Conservation (phyloP, 2,113 vertebrate genomes). For the Oophaga pumilio region DNA sequence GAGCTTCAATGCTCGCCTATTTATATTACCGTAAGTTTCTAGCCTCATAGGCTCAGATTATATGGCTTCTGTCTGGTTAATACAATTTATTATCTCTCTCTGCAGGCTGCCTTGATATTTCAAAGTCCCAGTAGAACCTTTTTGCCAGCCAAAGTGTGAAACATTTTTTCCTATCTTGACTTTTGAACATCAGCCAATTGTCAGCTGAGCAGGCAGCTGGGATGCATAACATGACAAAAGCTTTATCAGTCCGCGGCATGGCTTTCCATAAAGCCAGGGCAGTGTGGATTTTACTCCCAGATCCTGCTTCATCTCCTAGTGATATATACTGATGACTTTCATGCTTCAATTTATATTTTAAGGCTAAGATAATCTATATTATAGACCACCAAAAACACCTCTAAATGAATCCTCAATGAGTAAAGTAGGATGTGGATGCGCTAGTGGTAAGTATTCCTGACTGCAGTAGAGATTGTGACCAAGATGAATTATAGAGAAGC, state of each 20-base stretch:
- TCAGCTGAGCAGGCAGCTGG: constrained; percentile 48
- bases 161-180: constrained; percentile 48
- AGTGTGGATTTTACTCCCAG: neutral
- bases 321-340: neutral
- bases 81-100: neutral
- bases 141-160: constrained; percentile 52
- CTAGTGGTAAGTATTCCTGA: neutral
- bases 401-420: neutral
- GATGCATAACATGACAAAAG: constrained; percentile 51
- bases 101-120: neutral
- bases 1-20: neutral
- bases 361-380: neutral
- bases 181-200: constrained; percentile 53
- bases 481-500: neutral
- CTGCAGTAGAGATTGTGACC: neutral
- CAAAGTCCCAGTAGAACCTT: constrained; percentile 6
- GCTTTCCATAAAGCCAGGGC: constrained; percentile 38
- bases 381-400: neutral
- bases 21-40: constrained; percentile 5
- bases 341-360: neutral
- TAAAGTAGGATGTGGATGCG: neutral
- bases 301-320: neutral
- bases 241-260: constrained; percentile 27
- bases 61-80: neutral
- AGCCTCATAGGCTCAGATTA: neutral